Evolutionary conservation across 2,113 vertebrate species (phyloP), one percentile per base, ranked within the genome.

Genomic region (Blennius ocellaris): DNA sequence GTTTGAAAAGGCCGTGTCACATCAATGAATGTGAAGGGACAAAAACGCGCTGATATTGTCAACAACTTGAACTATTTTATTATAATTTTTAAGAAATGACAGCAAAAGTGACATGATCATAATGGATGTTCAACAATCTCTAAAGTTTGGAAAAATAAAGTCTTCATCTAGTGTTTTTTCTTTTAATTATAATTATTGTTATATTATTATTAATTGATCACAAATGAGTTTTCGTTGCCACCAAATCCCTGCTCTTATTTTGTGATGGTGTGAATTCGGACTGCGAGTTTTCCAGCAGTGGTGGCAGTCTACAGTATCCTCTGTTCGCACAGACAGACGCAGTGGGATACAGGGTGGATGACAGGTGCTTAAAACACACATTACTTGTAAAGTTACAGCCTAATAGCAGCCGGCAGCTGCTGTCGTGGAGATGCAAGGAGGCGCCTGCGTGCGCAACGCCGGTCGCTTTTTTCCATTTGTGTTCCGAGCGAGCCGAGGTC

Each of bases 401-500:
- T 84, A 81, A 83, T 83, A 78, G 73, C 83, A 58, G 76, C 2
- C 72, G 75, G 82, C 84, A 85, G 82, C 84, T 86, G 76, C 84
- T 74, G 82, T 75, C 41, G 58, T 50, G 67, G 78, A 62, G 65
- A 69, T 72, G 60, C 44, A 12, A 63, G 49, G 65, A 84, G 80
- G 74, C 80, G 78, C 73, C 81, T 66, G 74, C 48, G 49, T 83
- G 79, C 55, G 77, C 87, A 69, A 57, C 82, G 54, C 80, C 38
- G 80, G 65, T 69, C 66, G 52, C 75, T 61, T 70, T 63, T 45
- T 45, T 45, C 87, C 63, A 53, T 92, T 90, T 88, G 95, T 93
- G 93, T 92, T 93, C 91, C 93, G 96, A 81, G 94, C 91, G 82
- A 85, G 70, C 73, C 2, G 92, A 95, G 95, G 95, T 95, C 94